Evolutionary conservation across 2,113 vertebrate genomes (phyloP).

Genomic region (Cyanocitta stelleri): DNA sequence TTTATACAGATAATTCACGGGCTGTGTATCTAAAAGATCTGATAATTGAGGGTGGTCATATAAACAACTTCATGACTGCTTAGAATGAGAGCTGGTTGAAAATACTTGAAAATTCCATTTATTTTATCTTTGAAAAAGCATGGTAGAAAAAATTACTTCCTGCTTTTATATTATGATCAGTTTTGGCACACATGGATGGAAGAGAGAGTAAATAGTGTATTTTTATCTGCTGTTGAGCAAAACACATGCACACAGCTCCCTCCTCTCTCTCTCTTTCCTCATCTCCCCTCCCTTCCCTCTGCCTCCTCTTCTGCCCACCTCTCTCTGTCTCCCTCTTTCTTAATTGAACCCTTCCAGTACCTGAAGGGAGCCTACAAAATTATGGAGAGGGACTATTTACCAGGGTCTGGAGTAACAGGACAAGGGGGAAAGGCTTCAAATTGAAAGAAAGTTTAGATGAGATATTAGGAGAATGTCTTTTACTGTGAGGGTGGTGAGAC

Average conservation of each 20-base stretch:
- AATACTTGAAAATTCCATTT: background rate
- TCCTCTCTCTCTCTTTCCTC: background rate
- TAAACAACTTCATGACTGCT: background rate
- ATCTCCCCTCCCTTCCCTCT: background rate
- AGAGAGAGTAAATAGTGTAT: background rate
- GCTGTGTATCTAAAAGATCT: background rate
- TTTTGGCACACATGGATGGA: background rate
- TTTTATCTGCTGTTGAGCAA: background rate
- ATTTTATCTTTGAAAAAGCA: background rate
- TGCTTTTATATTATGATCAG: background rate
- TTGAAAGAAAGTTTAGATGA: background rate
- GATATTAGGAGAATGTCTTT: background rate
- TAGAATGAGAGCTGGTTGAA: background rate
- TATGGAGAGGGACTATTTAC: background rate
- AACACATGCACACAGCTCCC: background rate
- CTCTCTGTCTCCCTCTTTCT: background rate
- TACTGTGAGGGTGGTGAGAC: fast-evolving
- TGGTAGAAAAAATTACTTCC: background rate
- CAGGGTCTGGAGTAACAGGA: background rate
- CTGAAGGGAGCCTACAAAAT: background rate
- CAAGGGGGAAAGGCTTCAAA: background rate
- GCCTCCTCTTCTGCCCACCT: background rate
- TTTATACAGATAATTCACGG: background rate
- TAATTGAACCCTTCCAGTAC: background rate
- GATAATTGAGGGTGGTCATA: fast-evolving